Conservation (phyloP, 2,797 vertebrate genomes). For the Tenualosa thibaudeaui region DNA sequence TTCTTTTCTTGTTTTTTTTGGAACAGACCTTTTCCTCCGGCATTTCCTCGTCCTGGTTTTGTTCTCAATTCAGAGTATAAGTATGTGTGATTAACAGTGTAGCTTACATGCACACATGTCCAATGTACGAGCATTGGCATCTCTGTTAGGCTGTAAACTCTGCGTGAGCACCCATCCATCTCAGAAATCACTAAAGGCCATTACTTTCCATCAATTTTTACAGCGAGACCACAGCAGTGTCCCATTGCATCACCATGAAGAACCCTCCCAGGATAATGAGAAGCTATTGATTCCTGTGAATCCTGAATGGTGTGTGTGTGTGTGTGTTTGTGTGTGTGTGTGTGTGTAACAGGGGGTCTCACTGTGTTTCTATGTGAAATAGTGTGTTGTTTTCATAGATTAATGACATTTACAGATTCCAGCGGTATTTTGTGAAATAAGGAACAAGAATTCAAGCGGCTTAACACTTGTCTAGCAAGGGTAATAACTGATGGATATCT, state of each 20-base stretch:
- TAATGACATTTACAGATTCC: constrained; percentile 68
- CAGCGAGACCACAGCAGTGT: constrained; percentile 30
- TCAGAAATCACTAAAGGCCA: constrained; percentile 4
- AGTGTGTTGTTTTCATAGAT: constrained; percentile 61
- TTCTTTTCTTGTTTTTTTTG: background rate
- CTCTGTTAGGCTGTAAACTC: constrained; percentile 23
- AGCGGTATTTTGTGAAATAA: constrained; percentile 66
- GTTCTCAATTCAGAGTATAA: background rate
- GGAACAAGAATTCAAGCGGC: background rate
- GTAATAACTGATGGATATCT: background rate
- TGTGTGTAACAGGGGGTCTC: background rate
- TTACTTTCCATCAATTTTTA: constrained; percentile 34
- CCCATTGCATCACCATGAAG: constrained; percentile 57
- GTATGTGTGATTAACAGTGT: constrained; percentile 18
- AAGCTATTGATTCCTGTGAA: constrained; percentile 71
- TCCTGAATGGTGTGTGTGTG: constrained; percentile 11
- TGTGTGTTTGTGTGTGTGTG: no score
- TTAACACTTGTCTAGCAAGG: background rate
- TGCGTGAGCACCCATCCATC: constrained; percentile 27
- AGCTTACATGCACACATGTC: background rate
- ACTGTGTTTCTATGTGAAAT: constrained; percentile 39
- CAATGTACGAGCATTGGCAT: background rate
- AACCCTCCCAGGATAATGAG: constrained; percentile 70
- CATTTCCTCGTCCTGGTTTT: background rate
- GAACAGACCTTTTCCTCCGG: background rate